Base-by-base conservation (phyloP, 2,797 vertebrate genomes). In the Microctenopoma lineatum region DNA sequence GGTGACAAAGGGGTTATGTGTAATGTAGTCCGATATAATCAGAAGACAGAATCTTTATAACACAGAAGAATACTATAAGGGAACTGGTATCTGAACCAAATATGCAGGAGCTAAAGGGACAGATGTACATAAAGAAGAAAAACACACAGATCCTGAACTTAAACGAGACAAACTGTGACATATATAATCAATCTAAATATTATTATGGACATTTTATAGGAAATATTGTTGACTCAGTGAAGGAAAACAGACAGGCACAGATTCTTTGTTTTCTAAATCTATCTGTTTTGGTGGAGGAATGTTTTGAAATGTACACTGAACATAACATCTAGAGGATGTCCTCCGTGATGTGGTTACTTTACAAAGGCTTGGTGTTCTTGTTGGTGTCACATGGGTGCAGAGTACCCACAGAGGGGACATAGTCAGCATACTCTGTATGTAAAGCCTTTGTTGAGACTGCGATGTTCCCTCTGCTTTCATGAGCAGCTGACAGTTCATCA, bases 361-460 rank as follows among this genome's bases (percentile, higher is more conserved):
- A 42, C 47, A 38, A 58, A 59, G 48, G 27, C 42, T 21, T 29
- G 5, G 25, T 50, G 42, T 21, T 51, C 16, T 27, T 41, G 53
- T 15, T 71, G 38, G 29, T 64, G 56, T 63, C 67, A 61, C 51
- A 36, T 50, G 67, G 32, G 59, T 61, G 42, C 59, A 62, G 18
- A 56, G 46, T 59, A 52, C 59, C 71, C 48, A 52, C 61, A 47
- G 63, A 79, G 42, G 65, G 44, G 47, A 44, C 61, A 67, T 32
- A 62, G 60, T 39, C 44, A 67, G 53, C 32, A 1, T 45, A n/a
- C 4, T 4, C 41, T 15, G 21, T 21, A 21, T 21, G 47, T 14
- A 18, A 53, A 66, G 58, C 12, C 53, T 71, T 71, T 81, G 78
- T 77, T 77, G 62, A 63, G 44, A 7, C 44, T 62, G 55, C 73